Base-by-base conservation (phyloP, 2,888 invertebrate genomes). In the Drosophila maculinotata region DNA sequence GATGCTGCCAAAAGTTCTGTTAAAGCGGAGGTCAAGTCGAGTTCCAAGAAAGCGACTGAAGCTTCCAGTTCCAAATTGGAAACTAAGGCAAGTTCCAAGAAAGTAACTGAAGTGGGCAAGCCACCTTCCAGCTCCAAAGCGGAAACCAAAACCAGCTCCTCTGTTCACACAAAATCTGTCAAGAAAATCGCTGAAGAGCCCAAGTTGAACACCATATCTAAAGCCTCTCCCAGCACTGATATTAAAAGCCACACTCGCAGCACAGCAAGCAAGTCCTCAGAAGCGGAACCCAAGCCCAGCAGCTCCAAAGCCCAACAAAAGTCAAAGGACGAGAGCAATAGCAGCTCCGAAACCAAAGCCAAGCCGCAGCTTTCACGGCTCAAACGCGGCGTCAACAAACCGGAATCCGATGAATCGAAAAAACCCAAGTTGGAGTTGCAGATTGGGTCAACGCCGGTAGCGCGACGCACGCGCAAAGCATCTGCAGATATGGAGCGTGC, bases 381-480 rank as follows among this genome's bases (percentile, higher is more conserved):
- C 0, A 81, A 71, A 44, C 65, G 82, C 9, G 33, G 25, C 1
- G 26, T 51, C 3, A 47, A 48, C 14, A n/a, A 36, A 3, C 0
- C 51, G 0, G 47, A 38, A 5, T 9, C 30, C 10, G 57, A 51
- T 7, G 60, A 23, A 1, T 41, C 15, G 12, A 85, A 70, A 45
- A 75, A 72, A 15, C n/a, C 53, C 1, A 81, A 67, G 35, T 6
- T 66, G 20, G n/a, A 30, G 7, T 14, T 23, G 20, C 5, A 44
- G 6, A 8, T 39, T 15, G 42, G 14, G 0, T 3, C 7, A 3
- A 66, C 77, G 1, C 87, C 89, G 0, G 66, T 86, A 7, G 85
- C 86, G 3, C 53, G 75, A 25, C 86, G 87, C 3, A 89, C 89
- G 1, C 78, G 86, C 5, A 57, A 68, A 20, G 68, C 74, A 10